Percentiles rank a stretch among this genome's conserved stretches.
These are phyloP conservation scores for Selenia dentaria DNA, from an alignment of 2,888 invertebrate species.

Conservation along the genomic window DNA sequence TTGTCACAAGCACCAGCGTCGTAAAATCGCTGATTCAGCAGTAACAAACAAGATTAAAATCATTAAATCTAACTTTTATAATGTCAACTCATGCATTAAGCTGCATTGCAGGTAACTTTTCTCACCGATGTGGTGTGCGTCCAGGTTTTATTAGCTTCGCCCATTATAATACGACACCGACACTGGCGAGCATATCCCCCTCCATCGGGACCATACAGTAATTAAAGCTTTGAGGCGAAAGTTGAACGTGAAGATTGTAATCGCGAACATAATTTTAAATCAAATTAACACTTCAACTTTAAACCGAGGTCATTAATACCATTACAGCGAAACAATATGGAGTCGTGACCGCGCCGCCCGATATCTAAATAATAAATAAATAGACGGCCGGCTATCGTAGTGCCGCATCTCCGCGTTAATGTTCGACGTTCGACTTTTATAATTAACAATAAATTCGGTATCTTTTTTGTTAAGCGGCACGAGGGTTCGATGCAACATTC, in stretches of 20 bases:
- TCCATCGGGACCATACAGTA: conserved; percentile 70
- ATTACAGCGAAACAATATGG: conserved; percentile 81
- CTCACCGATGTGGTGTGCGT: conserved; percentile 43
- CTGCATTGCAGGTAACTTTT: conserved; percentile 56
- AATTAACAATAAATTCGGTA: conserved; percentile 83
- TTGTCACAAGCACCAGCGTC: conserved; percentile 50
- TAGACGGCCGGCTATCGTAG: conserved; percentile 73
- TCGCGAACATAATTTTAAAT: conserved; percentile 82
- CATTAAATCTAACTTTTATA: conserved; percentile 60
- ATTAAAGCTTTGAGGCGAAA: conserved; percentile 79
- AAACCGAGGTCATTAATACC: conserved; percentile 82
- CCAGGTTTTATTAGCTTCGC: conserved; percentile 51
- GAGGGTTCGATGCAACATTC: conserved; percentile 61
- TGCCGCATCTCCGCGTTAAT: conserved; percentile 79
- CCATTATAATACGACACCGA: conserved; percentile 42
- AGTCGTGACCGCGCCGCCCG: conserved; percentile 78
- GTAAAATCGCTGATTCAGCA: conserved; percentile 45
- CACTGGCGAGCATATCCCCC: conserved; percentile 40
- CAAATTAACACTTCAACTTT: conserved; percentile 85
- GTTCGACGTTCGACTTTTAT: conserved; percentile 79
- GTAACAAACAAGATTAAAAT: conserved; percentile 55
- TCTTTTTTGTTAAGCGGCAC: conserved; percentile 71
- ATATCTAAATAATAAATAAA: conserved; percentile 85
- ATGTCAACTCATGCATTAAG: conserved; percentile 57
- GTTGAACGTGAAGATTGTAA: conserved; percentile 78